Conservation (phyloP, 2,113 vertebrate species). For the Actinemys pallida region DNA sequence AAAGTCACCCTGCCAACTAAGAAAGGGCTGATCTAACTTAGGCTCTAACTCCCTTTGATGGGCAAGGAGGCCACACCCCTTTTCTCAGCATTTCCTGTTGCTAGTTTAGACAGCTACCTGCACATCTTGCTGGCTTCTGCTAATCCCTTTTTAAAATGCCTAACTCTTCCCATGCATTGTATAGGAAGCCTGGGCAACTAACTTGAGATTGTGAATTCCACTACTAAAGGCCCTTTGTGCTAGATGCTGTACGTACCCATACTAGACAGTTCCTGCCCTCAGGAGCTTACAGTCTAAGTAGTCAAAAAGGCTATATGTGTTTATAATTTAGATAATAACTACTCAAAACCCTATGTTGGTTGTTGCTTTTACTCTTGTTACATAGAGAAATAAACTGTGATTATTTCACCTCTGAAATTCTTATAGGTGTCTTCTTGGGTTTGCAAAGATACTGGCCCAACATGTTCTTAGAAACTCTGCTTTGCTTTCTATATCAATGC, state of each 20-base stretch:
- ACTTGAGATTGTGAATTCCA: neutral
- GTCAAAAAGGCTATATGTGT: neutral
- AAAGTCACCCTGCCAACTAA: neutral
- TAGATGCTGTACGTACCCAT: neutral
- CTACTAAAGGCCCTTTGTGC: neutral
- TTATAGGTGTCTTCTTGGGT: neutral
- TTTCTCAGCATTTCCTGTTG: neutral
- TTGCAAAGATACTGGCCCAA: conserved; percentile 37
- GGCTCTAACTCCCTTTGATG: neutral
- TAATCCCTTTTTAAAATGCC: neutral
- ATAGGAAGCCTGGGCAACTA: neutral
- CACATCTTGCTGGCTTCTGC: neutral
- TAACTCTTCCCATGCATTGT: neutral
- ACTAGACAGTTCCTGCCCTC: neutral
- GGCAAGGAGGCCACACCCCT: neutral
- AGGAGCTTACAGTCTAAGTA: neutral
- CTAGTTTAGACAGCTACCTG: neutral
- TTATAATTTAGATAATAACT: neutral
- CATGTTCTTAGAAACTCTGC: conserved; percentile 15
- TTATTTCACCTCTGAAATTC: neutral
- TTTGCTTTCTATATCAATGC: conserved; percentile 38
- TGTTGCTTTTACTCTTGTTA: neutral
- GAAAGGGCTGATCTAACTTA: neutral
- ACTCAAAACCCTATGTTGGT: neutral
- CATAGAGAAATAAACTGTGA: neutral